These are phyloP conservation scores for Excalfactoria chinensis DNA, from an alignment of 2,113 vertebrate genomes.

Conservation along the genomic window DNA sequence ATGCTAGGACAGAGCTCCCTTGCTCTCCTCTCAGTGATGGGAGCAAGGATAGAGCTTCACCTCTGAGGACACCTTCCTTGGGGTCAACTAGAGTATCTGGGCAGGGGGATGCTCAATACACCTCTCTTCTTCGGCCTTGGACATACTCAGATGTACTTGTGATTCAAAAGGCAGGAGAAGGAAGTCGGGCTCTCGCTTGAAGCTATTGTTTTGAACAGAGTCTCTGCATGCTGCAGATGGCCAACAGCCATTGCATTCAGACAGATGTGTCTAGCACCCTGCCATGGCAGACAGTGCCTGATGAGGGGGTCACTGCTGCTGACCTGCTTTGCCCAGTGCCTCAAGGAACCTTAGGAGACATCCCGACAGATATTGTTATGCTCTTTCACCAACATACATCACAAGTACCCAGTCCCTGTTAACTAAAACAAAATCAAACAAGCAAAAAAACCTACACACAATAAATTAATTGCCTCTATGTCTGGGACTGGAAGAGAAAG, in stretches of 20 bases:
- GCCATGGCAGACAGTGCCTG: background rate
- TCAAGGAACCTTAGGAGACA: background rate
- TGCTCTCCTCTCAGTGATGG: fast-evolving
- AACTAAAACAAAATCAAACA: background rate
- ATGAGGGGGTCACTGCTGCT: background rate
- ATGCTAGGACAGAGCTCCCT: background rate
- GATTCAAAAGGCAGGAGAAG: background rate
- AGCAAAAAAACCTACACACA: background rate
- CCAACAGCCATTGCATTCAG: background rate
- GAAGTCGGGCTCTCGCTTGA: background rate
- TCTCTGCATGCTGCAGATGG: background rate
- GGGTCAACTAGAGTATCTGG: background rate
- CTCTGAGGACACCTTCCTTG: background rate
- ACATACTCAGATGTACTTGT: background rate
- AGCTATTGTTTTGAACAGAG: background rate
- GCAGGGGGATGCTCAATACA: background rate
- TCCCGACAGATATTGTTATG: background rate
- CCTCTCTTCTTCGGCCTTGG: background rate
- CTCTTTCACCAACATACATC: background rate
- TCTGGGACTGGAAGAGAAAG: background rate
- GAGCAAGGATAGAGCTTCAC: background rate
- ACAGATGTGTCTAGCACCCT: background rate
- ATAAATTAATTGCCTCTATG: background rate
- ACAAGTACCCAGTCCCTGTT: background rate
- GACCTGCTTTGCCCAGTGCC: background rate